Evolutionary conservation across 2,888 invertebrate species (phyloP).

Genomic region (Mystacides longicornis): DNA sequence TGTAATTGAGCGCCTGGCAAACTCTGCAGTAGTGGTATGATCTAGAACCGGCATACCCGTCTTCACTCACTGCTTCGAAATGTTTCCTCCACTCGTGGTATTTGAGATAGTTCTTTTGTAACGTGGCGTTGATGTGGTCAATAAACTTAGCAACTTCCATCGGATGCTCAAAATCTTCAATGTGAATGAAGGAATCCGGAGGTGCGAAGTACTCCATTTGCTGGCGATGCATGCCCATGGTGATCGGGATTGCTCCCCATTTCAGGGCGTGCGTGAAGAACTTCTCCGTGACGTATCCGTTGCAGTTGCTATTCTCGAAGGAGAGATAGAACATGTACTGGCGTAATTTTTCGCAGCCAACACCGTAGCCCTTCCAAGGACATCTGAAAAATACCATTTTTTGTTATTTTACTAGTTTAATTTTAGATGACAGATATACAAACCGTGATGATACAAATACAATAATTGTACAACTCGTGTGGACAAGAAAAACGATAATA

Average conservation of each 20-base stretch:
- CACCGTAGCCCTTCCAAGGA: constrained; percentile 51
- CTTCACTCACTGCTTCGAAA: constrained; percentile 54
- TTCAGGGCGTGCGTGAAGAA: constrained; percentile 56
- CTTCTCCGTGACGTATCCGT: constrained; percentile 66
- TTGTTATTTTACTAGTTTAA: no score
- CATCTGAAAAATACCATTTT: constrained; percentile 49
- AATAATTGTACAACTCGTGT: no score
- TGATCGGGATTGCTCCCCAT: constrained; percentile 56
- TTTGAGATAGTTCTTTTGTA: constrained; percentile 33
- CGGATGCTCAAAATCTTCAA: constrained; percentile 47
- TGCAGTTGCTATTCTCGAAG: constrained; percentile 63
- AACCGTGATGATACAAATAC: no score
- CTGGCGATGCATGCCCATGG: constrained; percentile 50
- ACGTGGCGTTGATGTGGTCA: constrained; percentile 38
- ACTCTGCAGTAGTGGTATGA: constrained; percentile 53
- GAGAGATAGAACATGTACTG: constrained; percentile 62
- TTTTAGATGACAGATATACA: no score
- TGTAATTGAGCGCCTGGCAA: constrained; percentile 51
- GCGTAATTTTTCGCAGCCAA: constrained; percentile 50
- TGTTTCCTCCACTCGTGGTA: constrained; percentile 54
- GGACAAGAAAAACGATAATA: no score
- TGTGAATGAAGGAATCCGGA: constrained; percentile 55
- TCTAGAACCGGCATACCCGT: constrained; percentile 57
- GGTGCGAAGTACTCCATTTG: constrained; percentile 49
- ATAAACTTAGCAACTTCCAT: constrained; percentile 48